These are phyloP conservation scores for Cephus sareptanus DNA, from an alignment of 2,888 invertebrate genomes.

Conservation along the genomic window DNA sequence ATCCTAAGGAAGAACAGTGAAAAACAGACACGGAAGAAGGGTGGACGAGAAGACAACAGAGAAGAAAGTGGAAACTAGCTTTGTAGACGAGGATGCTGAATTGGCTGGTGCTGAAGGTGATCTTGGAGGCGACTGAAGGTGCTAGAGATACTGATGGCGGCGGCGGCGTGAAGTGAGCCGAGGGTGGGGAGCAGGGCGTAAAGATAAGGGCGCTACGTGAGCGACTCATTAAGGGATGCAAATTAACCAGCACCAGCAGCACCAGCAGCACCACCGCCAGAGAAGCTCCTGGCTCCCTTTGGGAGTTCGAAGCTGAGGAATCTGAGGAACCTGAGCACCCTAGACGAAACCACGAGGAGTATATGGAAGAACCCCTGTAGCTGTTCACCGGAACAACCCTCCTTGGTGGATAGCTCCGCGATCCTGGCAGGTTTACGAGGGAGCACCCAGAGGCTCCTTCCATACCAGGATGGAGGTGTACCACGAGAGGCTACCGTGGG, in stretches of 20 bases:
- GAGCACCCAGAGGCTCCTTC: neutral
- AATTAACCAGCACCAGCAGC: constrained; percentile 50
- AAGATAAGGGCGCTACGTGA: constrained; percentile 60
- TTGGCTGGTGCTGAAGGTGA: constrained; percentile 8
- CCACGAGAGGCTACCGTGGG: neutral
- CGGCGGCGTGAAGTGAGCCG: constrained; percentile 1
- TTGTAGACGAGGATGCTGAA: constrained; percentile 10
- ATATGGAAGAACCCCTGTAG: neutral
- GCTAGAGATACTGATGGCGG: constrained; percentile 10
- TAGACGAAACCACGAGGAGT: neutral
- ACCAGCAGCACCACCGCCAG: neutral
- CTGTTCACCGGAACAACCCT: constrained; percentile 23
- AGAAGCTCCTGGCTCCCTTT: constrained; percentile 32
- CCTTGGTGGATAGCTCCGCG: neutral
- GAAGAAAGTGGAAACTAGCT: constrained; percentile 26
- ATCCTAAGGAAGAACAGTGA: neutral
- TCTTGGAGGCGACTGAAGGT: constrained; percentile 8
- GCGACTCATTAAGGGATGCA: constrained; percentile 64
- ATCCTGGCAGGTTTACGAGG: neutral
- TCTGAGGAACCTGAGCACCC: constrained; percentile 14
- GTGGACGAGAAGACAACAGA: constrained; percentile 48
- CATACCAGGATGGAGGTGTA: neutral
- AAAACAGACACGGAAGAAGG: neutral
- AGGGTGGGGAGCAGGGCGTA: constrained; percentile 35
- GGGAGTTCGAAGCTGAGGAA: constrained; percentile 42